Base-by-base conservation (phyloP, 2,797 vertebrate genomes). In the Calcarius lapponicus region DNA sequence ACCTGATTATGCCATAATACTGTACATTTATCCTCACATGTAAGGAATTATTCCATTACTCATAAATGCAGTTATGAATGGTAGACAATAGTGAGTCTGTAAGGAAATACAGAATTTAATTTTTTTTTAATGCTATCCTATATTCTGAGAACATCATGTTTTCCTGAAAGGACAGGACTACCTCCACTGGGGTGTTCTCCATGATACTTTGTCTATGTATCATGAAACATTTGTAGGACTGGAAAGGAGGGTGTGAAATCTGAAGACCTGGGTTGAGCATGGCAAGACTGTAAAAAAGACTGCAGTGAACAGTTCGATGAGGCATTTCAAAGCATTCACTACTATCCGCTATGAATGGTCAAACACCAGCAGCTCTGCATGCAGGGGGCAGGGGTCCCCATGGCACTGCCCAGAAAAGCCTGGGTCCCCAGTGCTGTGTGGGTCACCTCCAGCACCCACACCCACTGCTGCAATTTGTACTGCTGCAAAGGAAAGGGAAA, bases 41-140 rank as follows among this genome's bases (percentile, higher is more conserved):
- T 50, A 80, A 93, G 91, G 80, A 93, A 95, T 67, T 75, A 86
- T 88, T 96, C 58, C 84, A 87, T 95, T 90, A 91, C 76, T 95
- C 51, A 67, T 61, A 93, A 89, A 94, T 82, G 78, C 64, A 89
- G 38, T 71, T 91, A 83, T 75, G 56, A 96, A 93, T 53, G 34
- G 47, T 47, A 95, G 64, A 80, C 60, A 92, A 83, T 38, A 42
- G 57, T 4, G 4, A 48, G 16, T 42, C 34, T 47, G 31, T 64
- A 69, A 92, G 45, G 45, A 95, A 93, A 80, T 54, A 53, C 1
- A 70, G 31, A 47, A 12, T 81, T 75, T 10, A 12, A 6, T 24
- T 24, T 17, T 50, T 42, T 67, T 40, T 40, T 10, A 61, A 48
- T 38, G 2, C 4, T 70, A 16, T 50, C 20, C 16, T 64, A 15